A percentile compares a stretch with the other conserved stretches of the same genome.
phyloP scores from a whole-genome alignment of 2,888 invertebrate genomes.

The Camponotus fellah region DNA sequence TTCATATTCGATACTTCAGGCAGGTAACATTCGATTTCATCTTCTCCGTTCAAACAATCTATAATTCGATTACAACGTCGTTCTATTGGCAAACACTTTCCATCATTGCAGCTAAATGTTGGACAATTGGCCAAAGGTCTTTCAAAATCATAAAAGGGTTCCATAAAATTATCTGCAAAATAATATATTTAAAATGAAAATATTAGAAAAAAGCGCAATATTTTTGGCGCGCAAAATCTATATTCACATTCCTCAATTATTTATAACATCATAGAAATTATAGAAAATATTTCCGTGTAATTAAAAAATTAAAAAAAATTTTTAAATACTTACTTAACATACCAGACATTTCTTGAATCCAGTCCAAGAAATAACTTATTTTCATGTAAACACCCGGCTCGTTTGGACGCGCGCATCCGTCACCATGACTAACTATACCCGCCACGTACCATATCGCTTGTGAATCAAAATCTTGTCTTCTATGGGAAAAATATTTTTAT shows the following conservation, averaged over 20 bases:
- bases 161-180: neutral
- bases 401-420: constrained; percentile 93
- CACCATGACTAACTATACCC: constrained; percentile 95
- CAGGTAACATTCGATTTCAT: constrained; percentile 90
- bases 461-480: constrained; percentile 89
- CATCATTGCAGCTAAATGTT: constrained; percentile 90
- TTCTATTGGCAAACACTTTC: constrained; percentile 90
- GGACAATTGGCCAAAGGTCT: constrained; percentile 90
- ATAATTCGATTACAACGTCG: constrained; percentile 91
- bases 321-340: constrained; percentile 5
- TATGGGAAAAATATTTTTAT: constrained; percentile 57
- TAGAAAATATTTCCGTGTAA: neutral
- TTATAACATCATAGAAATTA: neutral
- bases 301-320: neutral
- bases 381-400: constrained; percentile 95
- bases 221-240: neutral
- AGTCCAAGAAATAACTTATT: constrained; percentile 91
- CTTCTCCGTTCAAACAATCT: constrained; percentile 93
- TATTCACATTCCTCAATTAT: neutral
- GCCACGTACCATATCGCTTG: constrained; percentile 91
- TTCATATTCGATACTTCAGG: neutral
- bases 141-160: neutral
- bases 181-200: neutral
- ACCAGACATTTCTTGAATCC: constrained; percentile 89
- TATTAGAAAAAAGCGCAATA: neutral